Percentiles rank a stretch among this genome's conserved stretches.
Evolutionary conservation across 2,113 vertebrate genomes (phyloP).

Genomic region (Tenebrosternarchus preto): DNA sequence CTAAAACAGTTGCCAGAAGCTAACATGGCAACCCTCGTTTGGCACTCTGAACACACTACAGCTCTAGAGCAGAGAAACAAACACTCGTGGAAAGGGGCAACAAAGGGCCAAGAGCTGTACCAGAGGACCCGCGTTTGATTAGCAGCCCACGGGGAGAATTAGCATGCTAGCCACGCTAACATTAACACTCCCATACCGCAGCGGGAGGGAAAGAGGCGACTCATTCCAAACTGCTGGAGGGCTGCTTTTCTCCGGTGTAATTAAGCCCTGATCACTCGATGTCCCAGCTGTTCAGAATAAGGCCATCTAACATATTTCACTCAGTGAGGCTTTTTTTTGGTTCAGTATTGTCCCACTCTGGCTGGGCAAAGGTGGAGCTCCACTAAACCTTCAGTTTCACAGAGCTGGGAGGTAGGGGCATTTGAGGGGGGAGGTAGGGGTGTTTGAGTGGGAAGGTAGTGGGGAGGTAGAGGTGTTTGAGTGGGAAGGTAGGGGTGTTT

Average conservation of each 20-base stretch:
- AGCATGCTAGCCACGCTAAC: background rate
- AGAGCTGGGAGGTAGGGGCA: too few relatives aligned
- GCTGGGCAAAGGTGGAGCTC: too few relatives aligned
- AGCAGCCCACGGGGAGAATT: background rate
- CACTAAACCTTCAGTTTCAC: too few relatives aligned
- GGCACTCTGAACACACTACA: background rate
- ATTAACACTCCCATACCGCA: slow-evolving; percentile 1
- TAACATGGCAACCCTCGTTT: background rate
- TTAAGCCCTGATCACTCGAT: background rate
- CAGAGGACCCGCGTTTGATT: slow-evolving; percentile 1
- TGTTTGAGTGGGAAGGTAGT: too few relatives aligned
- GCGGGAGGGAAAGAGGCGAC: background rate
- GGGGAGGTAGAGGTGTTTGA: too few relatives aligned
- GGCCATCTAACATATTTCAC: background rate
- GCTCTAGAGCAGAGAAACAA: background rate
- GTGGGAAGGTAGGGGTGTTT: too few relatives aligned
- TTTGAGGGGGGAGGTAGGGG: too few relatives aligned
- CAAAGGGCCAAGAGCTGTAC: background rate
- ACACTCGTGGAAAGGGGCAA: background rate
- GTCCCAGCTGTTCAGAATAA: background rate
- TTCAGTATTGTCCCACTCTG: too few relatives aligned
- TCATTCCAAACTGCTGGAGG: background rate
- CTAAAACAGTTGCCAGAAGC: too few relatives aligned
- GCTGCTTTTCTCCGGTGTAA: background rate
- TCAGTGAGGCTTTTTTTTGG: too few relatives aligned